Percentiles rank a stretch among this genome's conserved stretches.
Evolutionary conservation across 2,113 vertebrate genomes (phyloP).

Genomic region (Procavia capensis): DNA sequence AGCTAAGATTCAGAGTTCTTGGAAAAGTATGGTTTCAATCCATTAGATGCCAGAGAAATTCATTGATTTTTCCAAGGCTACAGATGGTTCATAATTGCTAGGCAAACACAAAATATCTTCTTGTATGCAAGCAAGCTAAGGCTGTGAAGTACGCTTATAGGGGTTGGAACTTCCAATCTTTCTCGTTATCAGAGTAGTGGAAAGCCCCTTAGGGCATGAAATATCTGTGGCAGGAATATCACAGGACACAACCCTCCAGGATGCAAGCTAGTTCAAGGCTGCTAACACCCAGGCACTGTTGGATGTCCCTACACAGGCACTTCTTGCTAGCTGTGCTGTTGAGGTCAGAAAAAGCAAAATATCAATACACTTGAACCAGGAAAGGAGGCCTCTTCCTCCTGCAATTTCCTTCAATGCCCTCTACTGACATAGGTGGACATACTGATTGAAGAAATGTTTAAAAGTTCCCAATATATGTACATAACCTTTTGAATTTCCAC

Average conservation of each 20-base stretch:
- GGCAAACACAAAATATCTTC: background rate
- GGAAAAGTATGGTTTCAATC: background rate
- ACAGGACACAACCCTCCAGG: background rate
- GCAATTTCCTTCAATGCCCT: too few relatives aligned
- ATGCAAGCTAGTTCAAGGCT: background rate
- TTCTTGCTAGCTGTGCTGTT: background rate
- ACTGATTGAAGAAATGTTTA: too few relatives aligned
- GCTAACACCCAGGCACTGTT: background rate
- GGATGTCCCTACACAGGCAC: background rate
- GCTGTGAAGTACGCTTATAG: background rate
- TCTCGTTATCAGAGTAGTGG: background rate
- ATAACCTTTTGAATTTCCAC: too few relatives aligned
- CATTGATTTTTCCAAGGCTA: background rate
- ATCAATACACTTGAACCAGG: background rate
- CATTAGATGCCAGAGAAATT: background rate
- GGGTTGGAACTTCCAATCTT: background rate
- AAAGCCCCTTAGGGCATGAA: too few relatives aligned
- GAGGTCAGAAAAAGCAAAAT: background rate
- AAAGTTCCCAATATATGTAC: too few relatives aligned
- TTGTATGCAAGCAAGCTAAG: background rate
- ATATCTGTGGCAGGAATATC: background rate
- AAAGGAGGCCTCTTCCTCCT: too few relatives aligned
- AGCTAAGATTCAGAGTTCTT: background rate
- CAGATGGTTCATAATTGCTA: background rate
- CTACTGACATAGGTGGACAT: too few relatives aligned